Percentiles rank a stretch among this genome's conserved stretches.
These are phyloP conservation scores for Strongylocentrotus purpuratus DNA, from an alignment of 35 echinoderm and acorn worm species.

Conservation along the genomic window DNA sequence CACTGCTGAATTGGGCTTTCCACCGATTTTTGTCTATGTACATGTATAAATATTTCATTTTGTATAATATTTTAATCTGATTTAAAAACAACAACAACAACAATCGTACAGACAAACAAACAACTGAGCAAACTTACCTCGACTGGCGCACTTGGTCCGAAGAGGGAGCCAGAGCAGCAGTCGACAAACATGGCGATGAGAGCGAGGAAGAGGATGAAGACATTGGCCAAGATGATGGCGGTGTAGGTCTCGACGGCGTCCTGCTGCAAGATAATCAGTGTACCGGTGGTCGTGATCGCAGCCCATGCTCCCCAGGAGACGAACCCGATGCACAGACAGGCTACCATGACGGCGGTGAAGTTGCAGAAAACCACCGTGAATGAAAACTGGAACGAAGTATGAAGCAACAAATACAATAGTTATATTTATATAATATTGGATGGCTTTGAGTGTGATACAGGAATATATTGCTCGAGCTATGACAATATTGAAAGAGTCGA, in stretches of 20 bases:
- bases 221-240: conserved; percentile 24
- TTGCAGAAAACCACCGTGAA: not conserved
- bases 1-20: too few species aligned
- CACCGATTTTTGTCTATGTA: too few species aligned
- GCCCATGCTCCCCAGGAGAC: conserved; percentile 17
- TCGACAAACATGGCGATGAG: conserved; percentile 40
- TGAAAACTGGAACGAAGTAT: not conserved
- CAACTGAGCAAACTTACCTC: not conserved
- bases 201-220: conserved; percentile 28
- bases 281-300: not conserved
- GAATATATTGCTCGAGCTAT: too few species aligned
- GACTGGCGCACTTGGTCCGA: not conserved
- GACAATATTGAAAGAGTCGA: too few species aligned
- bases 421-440: too few species aligned
- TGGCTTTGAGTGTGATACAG: too few species aligned
- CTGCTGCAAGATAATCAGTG: not conserved
- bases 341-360: conserved; percentile 15
- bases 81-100: too few species aligned
- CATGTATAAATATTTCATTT: too few species aligned
- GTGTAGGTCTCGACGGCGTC: conserved; percentile 10
- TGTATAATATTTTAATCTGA: too few species aligned
- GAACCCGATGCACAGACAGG: conserved; percentile 22
- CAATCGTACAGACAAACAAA: too few species aligned
- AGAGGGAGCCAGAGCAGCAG: conserved; percentile 27
- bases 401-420: too few species aligned